Conservation (phyloP, 2,797 vertebrate species). For the Peromyscus nudipes region DNA sequence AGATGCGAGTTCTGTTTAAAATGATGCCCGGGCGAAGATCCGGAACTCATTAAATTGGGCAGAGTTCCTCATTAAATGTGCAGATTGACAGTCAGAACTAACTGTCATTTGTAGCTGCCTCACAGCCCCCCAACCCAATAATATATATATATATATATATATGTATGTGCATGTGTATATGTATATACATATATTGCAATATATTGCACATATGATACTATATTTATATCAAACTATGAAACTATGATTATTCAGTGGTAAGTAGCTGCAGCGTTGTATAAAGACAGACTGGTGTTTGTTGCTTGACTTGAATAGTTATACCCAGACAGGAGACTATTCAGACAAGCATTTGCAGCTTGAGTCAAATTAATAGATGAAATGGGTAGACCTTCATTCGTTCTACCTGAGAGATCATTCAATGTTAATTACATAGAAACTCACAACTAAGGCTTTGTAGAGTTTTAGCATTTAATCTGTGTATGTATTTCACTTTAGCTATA, state of each 20-base stretch:
- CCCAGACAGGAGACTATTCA: not conserved
- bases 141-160: not conserved
- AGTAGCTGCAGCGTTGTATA: conserved; percentile 52
- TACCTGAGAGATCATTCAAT: not conserved
- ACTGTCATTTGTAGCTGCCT: conserved; percentile 84
- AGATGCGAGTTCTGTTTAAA: conserved; percentile 83
- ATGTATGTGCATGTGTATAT: not conserved
- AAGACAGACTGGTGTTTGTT: conserved; percentile 61
- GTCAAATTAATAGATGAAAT: not conserved
- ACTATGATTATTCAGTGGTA: not conserved
- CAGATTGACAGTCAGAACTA: conserved; percentile 87
- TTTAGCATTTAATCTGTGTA: conserved; percentile 66
- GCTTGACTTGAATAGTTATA: not conserved
- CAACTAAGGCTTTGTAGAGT: conserved; percentile 70
- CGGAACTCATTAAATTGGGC: conserved; percentile 86
- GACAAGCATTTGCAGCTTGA: not conserved
- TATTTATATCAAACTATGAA: conserved; percentile 80
- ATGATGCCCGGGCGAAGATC: conserved; percentile 81
- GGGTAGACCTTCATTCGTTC: not conserved
- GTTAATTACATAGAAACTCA: conserved; percentile 20
- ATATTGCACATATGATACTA: conserved; percentile 64
- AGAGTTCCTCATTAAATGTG: conserved; percentile 89
- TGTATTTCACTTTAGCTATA: conserved; percentile 83
- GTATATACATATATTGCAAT: not conserved
- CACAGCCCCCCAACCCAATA: conserved; percentile 50